phyloP scores from a whole-genome alignment of 1,140 invertebrate genomes.

The Philopotamus ludificatus region DNA sequence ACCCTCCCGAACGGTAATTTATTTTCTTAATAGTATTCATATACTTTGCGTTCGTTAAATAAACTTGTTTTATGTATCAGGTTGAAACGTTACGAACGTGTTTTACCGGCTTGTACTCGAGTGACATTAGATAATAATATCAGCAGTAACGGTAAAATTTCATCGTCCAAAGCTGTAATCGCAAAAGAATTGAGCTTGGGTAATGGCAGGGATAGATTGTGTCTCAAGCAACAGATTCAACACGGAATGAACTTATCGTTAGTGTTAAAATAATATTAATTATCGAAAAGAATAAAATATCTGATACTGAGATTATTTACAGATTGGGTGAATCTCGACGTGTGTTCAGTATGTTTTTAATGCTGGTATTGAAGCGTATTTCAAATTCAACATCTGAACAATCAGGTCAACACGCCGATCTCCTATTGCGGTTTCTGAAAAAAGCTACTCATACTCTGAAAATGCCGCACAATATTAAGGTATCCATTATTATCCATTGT shows the following conservation, averaged over 20 bases:
- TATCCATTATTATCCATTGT: slow-evolving; percentile 28
- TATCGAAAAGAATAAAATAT: too few relatives aligned
- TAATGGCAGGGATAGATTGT: slow-evolving; percentile 45
- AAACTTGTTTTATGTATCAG: slow-evolving; percentile 36
- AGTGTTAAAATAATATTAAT: slow-evolving; percentile 38
- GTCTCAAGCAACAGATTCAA: slow-evolving; percentile 48
- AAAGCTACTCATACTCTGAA: slow-evolving; percentile 74
- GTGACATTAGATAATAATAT: slow-evolving; percentile 26
- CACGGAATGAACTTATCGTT: slow-evolving; percentile 49
- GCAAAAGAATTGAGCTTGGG: slow-evolving; percentile 25
- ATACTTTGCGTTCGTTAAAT: background rate
- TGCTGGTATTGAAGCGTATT: slow-evolving; percentile 71
- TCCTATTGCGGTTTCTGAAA: slow-evolving; percentile 81
- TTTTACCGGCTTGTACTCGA: slow-evolving; percentile 35
- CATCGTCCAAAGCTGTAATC: background rate
- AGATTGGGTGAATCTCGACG: slow-evolving; percentile 68
- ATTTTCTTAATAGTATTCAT: slow-evolving; percentile 15
- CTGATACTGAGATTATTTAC: too few relatives aligned
- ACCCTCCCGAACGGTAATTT: slow-evolving; percentile 51
- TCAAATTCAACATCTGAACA: slow-evolving; percentile 60
- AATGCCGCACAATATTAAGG: slow-evolving; percentile 64
- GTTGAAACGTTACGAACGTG: slow-evolving; percentile 47
- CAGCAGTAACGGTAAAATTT: background rate
- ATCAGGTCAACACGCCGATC: slow-evolving; percentile 62
- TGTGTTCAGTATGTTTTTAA: slow-evolving; percentile 81